These are phyloP conservation scores for Coelopa pilipes DNA, from an alignment of 2,888 invertebrate species.

Conservation along the genomic window DNA sequence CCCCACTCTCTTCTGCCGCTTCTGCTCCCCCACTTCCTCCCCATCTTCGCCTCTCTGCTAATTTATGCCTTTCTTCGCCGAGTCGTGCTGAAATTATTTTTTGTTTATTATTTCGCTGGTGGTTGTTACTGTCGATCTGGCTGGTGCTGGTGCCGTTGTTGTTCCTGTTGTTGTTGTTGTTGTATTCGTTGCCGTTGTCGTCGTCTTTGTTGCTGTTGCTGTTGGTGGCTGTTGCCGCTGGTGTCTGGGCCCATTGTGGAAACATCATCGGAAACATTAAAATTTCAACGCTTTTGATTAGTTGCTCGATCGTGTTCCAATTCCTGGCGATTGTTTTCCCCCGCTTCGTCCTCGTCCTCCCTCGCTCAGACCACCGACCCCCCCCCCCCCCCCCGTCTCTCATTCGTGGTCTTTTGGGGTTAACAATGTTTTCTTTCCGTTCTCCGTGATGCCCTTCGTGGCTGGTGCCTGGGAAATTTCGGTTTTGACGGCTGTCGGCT, in stretches of 20 bases:
- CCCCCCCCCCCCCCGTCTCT: neutral
- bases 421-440: neutral
- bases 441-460: neutral
- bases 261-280: constrained; percentile 18
- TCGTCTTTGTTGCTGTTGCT: no score
- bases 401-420: neutral
- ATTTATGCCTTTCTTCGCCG: constrained; percentile 18
- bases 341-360: neutral
- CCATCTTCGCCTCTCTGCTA: neutral
- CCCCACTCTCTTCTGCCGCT: no score
- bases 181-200: no score
- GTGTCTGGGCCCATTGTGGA: no score
- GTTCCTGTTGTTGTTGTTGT: no score
- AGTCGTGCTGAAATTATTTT: constrained; percentile 17
- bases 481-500: neutral
- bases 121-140: neutral
- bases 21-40: neutral
- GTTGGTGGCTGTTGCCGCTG: no score
- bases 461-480: neutral
- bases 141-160: no score
- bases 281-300: constrained; percentile 18
- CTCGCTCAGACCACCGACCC: no score
- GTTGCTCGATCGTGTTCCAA: constrained; percentile 9
- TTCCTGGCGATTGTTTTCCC: neutral
- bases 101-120: neutral